Evolutionary conservation across 1,140 invertebrate species (phyloP).

Genomic region (Drosophila equinoxialis): DNA sequence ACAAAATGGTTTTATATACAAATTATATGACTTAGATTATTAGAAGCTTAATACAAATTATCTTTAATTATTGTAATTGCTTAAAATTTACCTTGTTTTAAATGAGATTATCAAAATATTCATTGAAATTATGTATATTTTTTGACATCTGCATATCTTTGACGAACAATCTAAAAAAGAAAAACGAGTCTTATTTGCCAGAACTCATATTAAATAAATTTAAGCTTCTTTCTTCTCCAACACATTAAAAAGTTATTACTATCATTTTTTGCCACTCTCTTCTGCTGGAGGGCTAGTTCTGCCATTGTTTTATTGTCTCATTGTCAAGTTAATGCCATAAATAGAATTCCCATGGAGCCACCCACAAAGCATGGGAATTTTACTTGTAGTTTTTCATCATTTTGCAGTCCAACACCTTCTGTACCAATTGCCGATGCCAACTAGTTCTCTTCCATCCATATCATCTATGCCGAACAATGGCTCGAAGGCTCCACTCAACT

Average conservation of each 20-base stretch:
- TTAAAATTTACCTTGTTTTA: too few species aligned
- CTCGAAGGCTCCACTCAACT: slow-evolving; percentile 17
- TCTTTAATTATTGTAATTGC: neutral
- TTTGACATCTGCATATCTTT: slow-evolving; percentile 37
- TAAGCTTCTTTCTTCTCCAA: slow-evolving; percentile 28
- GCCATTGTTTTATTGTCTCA: slow-evolving; percentile 60
- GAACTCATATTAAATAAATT: slow-evolving; percentile 57
- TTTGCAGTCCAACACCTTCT: slow-evolving; percentile 68
- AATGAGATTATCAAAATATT: neutral
- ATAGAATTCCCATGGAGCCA: slow-evolving; percentile 63
- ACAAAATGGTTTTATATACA: too few species aligned
- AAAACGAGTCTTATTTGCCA: neutral
- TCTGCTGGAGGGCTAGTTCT: slow-evolving; percentile 40
- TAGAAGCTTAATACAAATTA: neutral
- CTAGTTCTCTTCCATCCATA: slow-evolving; percentile 1
- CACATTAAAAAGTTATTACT: slow-evolving; percentile 62
- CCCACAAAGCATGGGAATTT: slow-evolving; percentile 69
- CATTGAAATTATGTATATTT: neutral
- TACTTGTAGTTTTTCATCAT: slow-evolving; percentile 49
- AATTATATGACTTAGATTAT: neutral
- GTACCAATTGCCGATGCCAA: neutral
- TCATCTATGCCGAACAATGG: slow-evolving; percentile 2
- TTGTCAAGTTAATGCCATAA: slow-evolving; percentile 45
- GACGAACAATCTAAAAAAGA: slow-evolving; percentile 36
- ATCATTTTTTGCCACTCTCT: slow-evolving; percentile 45